Evolutionary conservation across 2,113 vertebrate species (phyloP), one percentile per base, ranked within the genome.

Genomic region (Gasterosteus aculeatus): DNA sequence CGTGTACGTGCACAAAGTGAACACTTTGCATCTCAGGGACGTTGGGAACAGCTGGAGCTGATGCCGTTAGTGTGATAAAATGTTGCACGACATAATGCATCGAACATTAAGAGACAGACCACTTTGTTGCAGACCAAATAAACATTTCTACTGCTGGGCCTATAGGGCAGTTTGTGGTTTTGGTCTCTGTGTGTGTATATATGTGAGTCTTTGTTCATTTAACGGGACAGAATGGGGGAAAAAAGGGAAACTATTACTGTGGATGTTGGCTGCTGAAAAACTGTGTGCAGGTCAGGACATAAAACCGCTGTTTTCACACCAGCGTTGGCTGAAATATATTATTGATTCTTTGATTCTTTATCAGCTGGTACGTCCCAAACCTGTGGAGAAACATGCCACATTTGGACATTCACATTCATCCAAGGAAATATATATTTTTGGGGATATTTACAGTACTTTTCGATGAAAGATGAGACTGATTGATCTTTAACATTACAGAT

Each of bases 291-390:
- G 69, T 82, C 73, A 76, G 64, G 81, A 89, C 81, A 82, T 71
- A 26, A 85, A 84, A 81, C 90, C 83, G 62, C 87, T 87, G 85
- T 86, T 89, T 89, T 87, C 70, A 81, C 87, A 89, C 80, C 63
- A 71, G 70, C 3, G 22, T 63, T 18, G 54, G 70, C 82, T 68
- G 86, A 26, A 26, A 26, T 26, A 26, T 26, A 26, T 26, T 26
- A 26, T 26, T 26, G 22, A 26, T 26, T 26, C 22, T 26, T 88
- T 83, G 86, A 85, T 85, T 84, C 69, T 84, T 85, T 81, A 89
- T 88, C 81, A 72, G 46, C 78, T 68, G 49, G 77, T 73, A 68
- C 78, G 63, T 84, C 71, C 75, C 65, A 64, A 79, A 71, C 19
- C 51, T 60, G 49, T 8, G 2, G 57, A 72, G 72, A 75, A 79